phyloP scores from a whole-genome alignment of 2,797 vertebrate genomes.

The Knipowitschia caucasica region DNA sequence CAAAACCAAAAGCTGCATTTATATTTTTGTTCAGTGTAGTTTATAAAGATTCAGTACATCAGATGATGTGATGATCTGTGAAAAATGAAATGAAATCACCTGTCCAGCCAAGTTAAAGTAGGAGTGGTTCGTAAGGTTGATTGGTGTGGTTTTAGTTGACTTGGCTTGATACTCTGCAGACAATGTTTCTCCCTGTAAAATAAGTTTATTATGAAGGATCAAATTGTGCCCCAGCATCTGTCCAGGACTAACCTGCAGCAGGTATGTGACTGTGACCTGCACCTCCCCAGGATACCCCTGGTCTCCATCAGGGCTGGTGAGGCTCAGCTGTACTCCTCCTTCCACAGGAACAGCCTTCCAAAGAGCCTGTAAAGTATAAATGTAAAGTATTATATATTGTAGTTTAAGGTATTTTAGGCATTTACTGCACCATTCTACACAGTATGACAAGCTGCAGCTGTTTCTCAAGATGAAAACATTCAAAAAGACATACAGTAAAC shows the following conservation, averaged over 20 bases:
- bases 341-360: slow-evolving; percentile 69
- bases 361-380: slow-evolving; percentile 39
- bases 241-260: slow-evolving; percentile 59
- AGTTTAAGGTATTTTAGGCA: too few relatives aligned
- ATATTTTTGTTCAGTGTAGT: too few relatives aligned
- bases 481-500: too few relatives aligned
- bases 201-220: too few relatives aligned
- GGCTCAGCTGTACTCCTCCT: slow-evolving; percentile 80
- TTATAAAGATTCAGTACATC: too few relatives aligned
- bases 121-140: slow-evolving; percentile 91
- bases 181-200: slow-evolving; percentile 70
- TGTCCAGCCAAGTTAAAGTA: slow-evolving; percentile 95
- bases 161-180: slow-evolving; percentile 80
- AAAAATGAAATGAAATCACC: too few relatives aligned
- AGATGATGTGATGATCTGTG: too few relatives aligned
- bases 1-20: too few relatives aligned
- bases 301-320: slow-evolving; percentile 85
- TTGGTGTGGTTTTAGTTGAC: slow-evolving; percentile 81
- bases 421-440: too few relatives aligned
- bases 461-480: too few relatives aligned
- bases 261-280: slow-evolving; percentile 85
- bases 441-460: too few relatives aligned
- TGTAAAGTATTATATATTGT: too few relatives aligned
- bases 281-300: slow-evolving; percentile 92
- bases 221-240: neutral